Evolutionary conservation across 92 coral and sea anemone species (phyloP).

Genomic region (Meandrina meandrites): DNA sequence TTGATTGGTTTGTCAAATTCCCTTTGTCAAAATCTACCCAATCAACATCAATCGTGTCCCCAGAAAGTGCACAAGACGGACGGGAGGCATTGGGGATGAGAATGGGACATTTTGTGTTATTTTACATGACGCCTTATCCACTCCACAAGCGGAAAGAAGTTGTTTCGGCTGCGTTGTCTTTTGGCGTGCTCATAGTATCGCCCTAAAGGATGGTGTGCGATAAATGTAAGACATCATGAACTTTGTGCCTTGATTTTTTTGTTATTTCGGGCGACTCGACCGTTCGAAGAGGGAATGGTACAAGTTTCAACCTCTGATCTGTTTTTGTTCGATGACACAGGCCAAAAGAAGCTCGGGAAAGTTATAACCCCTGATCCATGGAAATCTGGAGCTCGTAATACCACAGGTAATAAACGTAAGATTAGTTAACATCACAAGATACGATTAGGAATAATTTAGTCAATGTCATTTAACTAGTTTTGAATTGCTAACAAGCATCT

Average conservation of each 20-base stretch:
- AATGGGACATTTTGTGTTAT: background rate
- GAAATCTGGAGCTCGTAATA: constrained; percentile 97
- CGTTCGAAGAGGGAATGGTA: background rate
- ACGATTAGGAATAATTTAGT: too few relatives aligned
- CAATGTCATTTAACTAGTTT: too few relatives aligned
- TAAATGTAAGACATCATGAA: constrained; percentile 19
- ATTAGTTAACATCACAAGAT: background rate
- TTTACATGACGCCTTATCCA: background rate
- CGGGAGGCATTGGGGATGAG: too few relatives aligned
- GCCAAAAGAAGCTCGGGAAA: constrained; percentile 94
- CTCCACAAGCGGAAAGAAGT: background rate
- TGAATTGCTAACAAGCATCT: background rate
- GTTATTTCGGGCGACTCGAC: background rate
- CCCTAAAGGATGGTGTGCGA: constrained; percentile 37
- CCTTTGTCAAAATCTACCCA: too few relatives aligned
- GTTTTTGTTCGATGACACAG: constrained; percentile 37
- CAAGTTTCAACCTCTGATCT: background rate
- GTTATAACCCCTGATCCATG: constrained; percentile 99
- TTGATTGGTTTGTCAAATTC: too few relatives aligned
- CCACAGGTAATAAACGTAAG: constrained; percentile 69
- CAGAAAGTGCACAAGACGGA: too few relatives aligned
- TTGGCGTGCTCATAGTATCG: background rate
- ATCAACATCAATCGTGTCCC: too few relatives aligned
- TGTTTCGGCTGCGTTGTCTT: background rate
- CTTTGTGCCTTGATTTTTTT: background rate